These are phyloP conservation scores for Phylloscopus whistleri DNA, from an alignment of 2,113 vertebrate species.

Conservation along the genomic window DNA sequence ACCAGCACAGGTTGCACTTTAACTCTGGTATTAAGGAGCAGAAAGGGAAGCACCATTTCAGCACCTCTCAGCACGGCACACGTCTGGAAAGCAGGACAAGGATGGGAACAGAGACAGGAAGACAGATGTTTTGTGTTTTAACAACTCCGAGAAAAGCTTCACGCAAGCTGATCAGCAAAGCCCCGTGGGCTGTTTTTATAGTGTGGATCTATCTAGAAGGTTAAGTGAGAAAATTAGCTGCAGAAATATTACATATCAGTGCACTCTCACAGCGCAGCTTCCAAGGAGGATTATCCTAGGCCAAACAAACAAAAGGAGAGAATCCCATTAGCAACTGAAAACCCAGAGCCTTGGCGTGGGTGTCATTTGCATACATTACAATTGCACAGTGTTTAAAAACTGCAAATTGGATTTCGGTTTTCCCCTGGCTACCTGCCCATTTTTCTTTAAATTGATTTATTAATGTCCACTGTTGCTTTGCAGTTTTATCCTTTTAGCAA, in stretches of 20 bases:
- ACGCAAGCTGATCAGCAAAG: conserved; percentile 1
- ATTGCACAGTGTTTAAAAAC: conserved; percentile 56
- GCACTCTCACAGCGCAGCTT: neutral
- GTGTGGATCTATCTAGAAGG: conserved; percentile 43
- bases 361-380: conserved; percentile 64
- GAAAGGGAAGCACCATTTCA: neutral
- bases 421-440: conserved; percentile 70
- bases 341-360: neutral
- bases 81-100: neutral
- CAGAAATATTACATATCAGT: conserved; percentile 51
- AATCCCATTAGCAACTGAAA: conserved; percentile 42
- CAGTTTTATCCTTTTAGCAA: conserved; percentile 86
- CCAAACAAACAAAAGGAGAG: conserved; percentile 41
- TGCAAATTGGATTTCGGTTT: conserved; percentile 61
- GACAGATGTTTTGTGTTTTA: conserved; percentile 5
- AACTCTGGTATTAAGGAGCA: neutral
- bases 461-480: conserved; percentile 79
- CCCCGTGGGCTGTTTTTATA: conserved; percentile 18
- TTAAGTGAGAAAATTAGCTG: conserved; percentile 62
- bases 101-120: neutral
- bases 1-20: neutral
- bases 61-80: fast-evolving
- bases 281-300: neutral
- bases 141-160: conserved; percentile 26
- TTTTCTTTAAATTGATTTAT: conserved; percentile 84